A percentile compares a stretch with the other conserved stretches of the same genome.
These are phyloP conservation scores for Dynastes hyllus DNA, from an alignment of 2,888 invertebrate species.

Conservation along the genomic window DNA sequence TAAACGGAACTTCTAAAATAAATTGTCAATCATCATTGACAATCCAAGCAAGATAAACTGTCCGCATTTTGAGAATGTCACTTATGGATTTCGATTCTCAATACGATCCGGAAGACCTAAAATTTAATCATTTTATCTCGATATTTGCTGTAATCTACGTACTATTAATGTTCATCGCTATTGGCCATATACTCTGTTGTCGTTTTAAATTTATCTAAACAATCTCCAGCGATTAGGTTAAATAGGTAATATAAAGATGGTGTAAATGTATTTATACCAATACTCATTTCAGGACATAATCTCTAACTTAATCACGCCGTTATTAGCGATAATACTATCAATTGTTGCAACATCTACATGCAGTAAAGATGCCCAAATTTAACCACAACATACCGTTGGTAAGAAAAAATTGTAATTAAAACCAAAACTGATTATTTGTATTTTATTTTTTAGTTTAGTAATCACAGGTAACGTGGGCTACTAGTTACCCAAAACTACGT, in stretches of 20 bases:
- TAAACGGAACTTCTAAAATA: neutral
- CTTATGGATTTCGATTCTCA: neutral
- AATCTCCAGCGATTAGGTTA: neutral
- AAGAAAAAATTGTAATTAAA: too few species aligned
- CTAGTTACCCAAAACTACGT: too few species aligned
- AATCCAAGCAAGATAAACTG: neutral
- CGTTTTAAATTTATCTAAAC: neutral
- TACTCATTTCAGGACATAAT: constrained; percentile 55
- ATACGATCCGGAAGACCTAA: constrained; percentile 6
- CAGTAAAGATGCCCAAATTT: constrained; percentile 41
- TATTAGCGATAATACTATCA: constrained; percentile 54
- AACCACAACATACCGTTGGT: constrained; percentile 56
- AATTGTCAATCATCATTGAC: neutral
- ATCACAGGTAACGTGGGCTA: constrained; percentile 53
- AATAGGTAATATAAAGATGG: neutral
- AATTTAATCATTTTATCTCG: neutral
- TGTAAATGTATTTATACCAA: neutral
- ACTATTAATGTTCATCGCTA: constrained; percentile 2
- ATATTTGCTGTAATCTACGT: constrained; percentile 1
- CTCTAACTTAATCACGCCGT: constrained; percentile 52
- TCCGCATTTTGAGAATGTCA: neutral
- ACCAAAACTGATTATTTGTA: neutral
- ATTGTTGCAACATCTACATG: constrained; percentile 51
- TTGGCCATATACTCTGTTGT: constrained; percentile 16
- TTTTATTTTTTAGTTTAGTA: constrained; percentile 54